Conservation (phyloP, 2,797 vertebrate genomes). For the Micromesistius poutassou region DNA sequence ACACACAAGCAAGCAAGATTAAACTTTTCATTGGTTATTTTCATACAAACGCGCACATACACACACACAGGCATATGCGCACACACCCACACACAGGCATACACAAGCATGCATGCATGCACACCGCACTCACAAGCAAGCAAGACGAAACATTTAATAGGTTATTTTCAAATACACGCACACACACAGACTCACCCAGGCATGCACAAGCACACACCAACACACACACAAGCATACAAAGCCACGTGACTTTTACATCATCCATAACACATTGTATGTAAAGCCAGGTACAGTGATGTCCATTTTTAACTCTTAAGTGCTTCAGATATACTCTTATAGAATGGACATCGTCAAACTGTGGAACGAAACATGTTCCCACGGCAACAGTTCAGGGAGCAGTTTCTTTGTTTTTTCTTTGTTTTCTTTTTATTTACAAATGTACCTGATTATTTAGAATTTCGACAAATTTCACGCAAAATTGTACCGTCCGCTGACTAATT, state of each 20-base stretch:
- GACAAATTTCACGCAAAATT: neutral
- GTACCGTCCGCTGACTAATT: constrained; percentile 23
- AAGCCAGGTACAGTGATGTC: neutral
- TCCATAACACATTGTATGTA: neutral
- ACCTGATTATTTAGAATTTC: neutral
- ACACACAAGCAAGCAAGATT: neutral
- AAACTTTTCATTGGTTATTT: neutral
- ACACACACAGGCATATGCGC: neutral
- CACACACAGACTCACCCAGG: neutral
- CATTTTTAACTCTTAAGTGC: neutral
- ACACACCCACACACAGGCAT: neutral
- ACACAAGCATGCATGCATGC: neutral
- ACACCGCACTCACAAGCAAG: neutral
- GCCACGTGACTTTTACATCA: neutral
- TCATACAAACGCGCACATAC: neutral
- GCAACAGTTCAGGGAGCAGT: neutral
- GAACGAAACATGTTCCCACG: neutral
- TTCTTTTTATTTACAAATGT: neutral
- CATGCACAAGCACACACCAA: neutral
- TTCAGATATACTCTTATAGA: neutral
- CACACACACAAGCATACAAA: neutral
- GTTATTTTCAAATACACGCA: neutral
- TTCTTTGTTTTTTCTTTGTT: no score
- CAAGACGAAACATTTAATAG: neutral
- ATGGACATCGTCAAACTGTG: neutral